phyloP scores from a whole-genome alignment of 2,888 invertebrate species.

The Rosalia funebris region DNA sequence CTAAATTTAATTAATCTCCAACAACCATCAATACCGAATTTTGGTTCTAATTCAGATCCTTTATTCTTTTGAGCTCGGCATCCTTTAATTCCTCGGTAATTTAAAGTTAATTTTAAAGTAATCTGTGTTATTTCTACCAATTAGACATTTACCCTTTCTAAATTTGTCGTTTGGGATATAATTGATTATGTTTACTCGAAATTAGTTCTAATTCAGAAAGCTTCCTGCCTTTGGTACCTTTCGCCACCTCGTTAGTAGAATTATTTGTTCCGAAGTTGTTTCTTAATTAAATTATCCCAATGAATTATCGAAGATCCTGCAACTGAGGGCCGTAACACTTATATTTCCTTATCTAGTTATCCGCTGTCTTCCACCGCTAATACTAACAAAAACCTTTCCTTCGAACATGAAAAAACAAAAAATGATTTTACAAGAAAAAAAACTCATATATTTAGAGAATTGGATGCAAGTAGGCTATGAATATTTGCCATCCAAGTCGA shows the following conservation, averaged over 20 bases:
- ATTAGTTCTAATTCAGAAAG: slow-evolving; percentile 19
- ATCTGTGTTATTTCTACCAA: slow-evolving; percentile 23
- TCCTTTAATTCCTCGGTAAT: slow-evolving; percentile 1
- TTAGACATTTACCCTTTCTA: slow-evolving; percentile 22
- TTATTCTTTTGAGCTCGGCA: not conserved
- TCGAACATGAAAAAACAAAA: too few species aligned
- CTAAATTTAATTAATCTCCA: slow-evolving; percentile 13
- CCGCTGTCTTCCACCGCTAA: not conserved
- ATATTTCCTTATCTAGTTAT: slow-evolving; percentile 1
- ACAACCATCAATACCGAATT: slow-evolving; percentile 3
- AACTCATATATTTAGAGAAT: too few species aligned
- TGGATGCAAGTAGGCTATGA: too few species aligned
- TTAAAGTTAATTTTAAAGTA: slow-evolving; percentile 23
- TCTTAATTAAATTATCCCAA: slow-evolving; percentile 8
- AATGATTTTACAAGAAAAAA: too few species aligned
- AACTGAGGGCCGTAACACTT: not conserved
- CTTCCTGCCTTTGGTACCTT: slow-evolving; percentile 13
- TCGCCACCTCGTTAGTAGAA: slow-evolving; percentile 18
- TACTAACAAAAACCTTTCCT: too few species aligned
- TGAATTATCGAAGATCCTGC: slow-evolving; percentile 2
- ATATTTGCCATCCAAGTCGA: too few species aligned
- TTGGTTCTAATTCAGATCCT: not conserved
- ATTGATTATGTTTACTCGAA: slow-evolving; percentile 33
- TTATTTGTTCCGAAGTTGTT: slow-evolving; percentile 19
- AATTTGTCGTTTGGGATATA: slow-evolving; percentile 29